Percentiles rank a stretch among this genome's conserved stretches.
These are phyloP conservation scores for Sander lucioperca DNA, from an alignment of 2,113 vertebrate genomes.

Conservation along the genomic window DNA sequence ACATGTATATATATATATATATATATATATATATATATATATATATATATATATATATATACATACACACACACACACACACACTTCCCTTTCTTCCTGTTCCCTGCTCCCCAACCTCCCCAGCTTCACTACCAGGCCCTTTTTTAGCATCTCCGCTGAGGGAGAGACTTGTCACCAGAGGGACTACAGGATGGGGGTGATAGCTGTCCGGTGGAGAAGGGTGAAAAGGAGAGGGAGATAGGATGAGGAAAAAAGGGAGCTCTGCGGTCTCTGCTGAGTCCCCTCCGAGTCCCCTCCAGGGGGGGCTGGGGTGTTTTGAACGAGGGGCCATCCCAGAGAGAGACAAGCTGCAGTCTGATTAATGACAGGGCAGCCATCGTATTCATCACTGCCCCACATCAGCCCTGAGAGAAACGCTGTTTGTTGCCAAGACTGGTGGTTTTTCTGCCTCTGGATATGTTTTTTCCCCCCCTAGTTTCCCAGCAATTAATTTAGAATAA, in stretches of 20 bases:
- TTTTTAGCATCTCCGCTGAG: constrained; percentile 40
- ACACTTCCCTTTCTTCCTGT: too few species aligned
- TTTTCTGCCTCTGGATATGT: constrained; percentile 35
- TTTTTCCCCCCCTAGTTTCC: constrained; percentile 22
- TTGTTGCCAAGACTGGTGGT: constrained; percentile 40
- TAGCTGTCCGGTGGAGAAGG: constrained; percentile 34
- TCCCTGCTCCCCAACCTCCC: not conserved
- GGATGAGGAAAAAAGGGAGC: not conserved
- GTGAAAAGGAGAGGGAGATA: not conserved
- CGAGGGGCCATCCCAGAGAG: constrained; percentile 48
- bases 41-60: too few species aligned
- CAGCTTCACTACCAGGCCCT: not conserved
- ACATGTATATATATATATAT: too few species aligned
- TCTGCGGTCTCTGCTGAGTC: constrained; percentile 17
- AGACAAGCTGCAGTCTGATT: constrained; percentile 70
- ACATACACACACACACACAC: too few species aligned
- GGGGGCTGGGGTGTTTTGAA: constrained; percentile 27
- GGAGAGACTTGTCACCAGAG: constrained; percentile 35
- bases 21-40: too few species aligned
- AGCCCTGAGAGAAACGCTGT: constrained; percentile 50
- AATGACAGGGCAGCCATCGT: constrained; percentile 65
- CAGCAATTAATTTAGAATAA: constrained; percentile 58
- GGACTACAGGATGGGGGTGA: constrained; percentile 35
- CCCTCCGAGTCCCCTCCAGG: constrained; percentile 30
- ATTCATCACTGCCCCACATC: constrained; percentile 76